Conservation (phyloP, 2,797 vertebrate genomes). For the Pipistrellus kuhlii region DNA sequence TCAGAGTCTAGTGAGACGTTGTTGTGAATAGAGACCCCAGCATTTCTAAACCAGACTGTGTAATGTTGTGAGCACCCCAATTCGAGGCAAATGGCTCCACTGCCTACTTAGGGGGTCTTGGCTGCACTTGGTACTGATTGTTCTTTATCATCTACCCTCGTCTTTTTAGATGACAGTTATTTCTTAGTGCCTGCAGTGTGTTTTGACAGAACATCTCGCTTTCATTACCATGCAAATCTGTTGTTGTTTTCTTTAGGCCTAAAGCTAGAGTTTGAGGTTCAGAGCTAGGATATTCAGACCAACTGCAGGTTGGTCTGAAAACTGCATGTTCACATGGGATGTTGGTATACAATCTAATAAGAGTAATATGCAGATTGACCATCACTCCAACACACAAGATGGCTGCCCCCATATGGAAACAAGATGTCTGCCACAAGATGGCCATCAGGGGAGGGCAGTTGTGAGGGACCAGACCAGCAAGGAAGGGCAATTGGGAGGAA, state of each 20-base stretch:
- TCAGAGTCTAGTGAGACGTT: background rate
- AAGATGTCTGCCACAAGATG: no score
- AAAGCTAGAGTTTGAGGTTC: slow-evolving; percentile 4
- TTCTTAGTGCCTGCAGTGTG: background rate
- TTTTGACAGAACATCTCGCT: background rate
- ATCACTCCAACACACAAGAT: no score
- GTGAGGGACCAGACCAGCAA: no score
- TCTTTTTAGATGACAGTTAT: background rate
- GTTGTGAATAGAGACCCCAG: background rate
- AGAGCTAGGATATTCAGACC: background rate
- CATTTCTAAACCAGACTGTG: background rate
- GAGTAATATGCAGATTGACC: no score
- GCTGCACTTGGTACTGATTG: background rate
- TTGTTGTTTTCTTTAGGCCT: background rate
- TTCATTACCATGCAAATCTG: background rate
- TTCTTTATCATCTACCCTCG: background rate
- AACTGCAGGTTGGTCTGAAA: background rate
- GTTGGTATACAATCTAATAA: background rate
- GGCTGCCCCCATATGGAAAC: no score
- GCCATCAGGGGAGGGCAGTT: no score
- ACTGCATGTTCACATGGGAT: background rate
- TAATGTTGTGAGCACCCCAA: background rate
- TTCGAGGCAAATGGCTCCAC: background rate
- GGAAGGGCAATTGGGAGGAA: no score
- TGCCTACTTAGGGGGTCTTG: background rate